Conservation (phyloP, 2,888 invertebrate species). For the Lamellibrachia columna region DNA sequence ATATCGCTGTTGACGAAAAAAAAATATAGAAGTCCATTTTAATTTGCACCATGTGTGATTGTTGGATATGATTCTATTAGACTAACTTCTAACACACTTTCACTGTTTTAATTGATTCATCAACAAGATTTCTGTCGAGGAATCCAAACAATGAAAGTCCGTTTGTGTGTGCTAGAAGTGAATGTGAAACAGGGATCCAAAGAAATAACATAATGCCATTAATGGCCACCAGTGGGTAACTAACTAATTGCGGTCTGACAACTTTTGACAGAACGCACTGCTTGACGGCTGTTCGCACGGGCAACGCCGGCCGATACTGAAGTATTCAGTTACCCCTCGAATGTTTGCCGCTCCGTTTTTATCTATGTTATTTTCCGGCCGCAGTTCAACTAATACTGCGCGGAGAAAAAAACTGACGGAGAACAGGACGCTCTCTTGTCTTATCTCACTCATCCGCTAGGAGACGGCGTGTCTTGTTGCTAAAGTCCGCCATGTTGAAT, state of each 20-base stretch:
- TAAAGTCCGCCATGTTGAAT: neutral
- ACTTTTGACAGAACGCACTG: neutral
- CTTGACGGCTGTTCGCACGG: neutral
- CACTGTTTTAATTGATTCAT: too few species aligned
- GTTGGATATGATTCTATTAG: too few species aligned
- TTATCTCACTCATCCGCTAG: neutral
- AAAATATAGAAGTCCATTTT: too few species aligned
- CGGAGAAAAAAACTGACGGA: neutral
- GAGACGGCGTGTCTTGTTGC: neutral
- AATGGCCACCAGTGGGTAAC: too few species aligned
- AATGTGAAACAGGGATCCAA: too few species aligned
- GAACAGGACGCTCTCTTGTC: neutral
- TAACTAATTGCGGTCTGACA: neutral
- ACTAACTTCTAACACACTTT: too few species aligned
- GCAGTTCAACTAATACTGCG: neutral
- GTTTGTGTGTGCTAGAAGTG: too few species aligned
- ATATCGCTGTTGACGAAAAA: too few species aligned
- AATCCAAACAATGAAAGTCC: too few species aligned
- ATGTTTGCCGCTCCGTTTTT: neutral
- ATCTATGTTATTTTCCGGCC: neutral
- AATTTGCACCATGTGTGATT: too few species aligned
- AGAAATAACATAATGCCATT: neutral
- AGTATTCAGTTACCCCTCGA: neutral
- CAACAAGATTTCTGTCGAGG: too few species aligned
- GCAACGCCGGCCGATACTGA: neutral